Percentiles rank a stretch among this genome's conserved stretches.
Evolutionary conservation across 2,888 invertebrate species (phyloP).

Genomic region (Xanthia icteritia): DNA sequence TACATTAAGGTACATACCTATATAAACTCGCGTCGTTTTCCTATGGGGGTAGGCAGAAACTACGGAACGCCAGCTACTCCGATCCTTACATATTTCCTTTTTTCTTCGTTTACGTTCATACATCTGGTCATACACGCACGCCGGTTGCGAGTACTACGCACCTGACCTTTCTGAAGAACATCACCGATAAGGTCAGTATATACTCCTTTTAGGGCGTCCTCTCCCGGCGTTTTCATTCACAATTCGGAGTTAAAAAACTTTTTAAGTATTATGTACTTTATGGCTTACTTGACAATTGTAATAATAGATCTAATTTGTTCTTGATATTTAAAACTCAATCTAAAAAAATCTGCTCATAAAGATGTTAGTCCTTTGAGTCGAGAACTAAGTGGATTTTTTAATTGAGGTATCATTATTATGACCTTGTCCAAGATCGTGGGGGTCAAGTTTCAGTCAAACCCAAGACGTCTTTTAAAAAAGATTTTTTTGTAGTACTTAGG

Average conservation of each 20-base stretch:
- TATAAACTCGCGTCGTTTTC: not conserved
- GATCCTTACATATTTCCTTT: too few species aligned
- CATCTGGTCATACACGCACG: too few species aligned
- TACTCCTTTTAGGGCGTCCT: not conserved
- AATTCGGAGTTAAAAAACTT: not conserved
- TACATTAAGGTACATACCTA: too few species aligned
- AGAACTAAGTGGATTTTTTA: conserved; percentile 3
- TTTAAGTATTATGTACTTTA: not conserved
- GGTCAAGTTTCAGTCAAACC: not conserved
- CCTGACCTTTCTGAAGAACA: too few species aligned
- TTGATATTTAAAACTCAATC: not conserved
- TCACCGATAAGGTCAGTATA: too few species aligned
- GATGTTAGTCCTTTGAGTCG: not conserved
- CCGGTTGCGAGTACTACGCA: too few species aligned
- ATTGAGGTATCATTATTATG: not conserved
- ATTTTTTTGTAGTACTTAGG: not conserved
- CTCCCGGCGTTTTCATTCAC: not conserved
- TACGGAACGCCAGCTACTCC: too few species aligned
- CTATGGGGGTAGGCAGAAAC: too few species aligned
- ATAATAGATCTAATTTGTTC: not conserved
- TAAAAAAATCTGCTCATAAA: not conserved
- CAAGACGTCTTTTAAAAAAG: not conserved
- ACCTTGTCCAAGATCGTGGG: not conserved
- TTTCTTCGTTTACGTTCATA: too few species aligned
- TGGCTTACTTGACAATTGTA: not conserved